phyloP scores from a whole-genome alignment of 1,140 invertebrate species.

The Ceratitis capitata region DNA sequence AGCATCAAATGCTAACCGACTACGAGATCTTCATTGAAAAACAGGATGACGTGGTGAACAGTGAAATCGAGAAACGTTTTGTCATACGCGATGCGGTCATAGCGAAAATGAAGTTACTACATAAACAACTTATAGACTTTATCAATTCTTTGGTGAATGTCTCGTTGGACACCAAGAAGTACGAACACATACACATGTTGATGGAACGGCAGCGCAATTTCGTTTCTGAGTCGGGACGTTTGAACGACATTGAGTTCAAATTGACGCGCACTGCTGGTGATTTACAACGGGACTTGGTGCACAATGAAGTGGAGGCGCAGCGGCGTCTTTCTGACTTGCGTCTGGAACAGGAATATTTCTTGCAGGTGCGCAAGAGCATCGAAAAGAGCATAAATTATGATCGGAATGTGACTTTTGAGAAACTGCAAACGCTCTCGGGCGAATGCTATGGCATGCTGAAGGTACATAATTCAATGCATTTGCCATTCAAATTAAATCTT shows the following conservation, averaged over 20 bases:
- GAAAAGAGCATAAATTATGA: slow-evolving; percentile 51
- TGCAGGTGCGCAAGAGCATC: slow-evolving; percentile 55
- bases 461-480: slow-evolving; percentile 43
- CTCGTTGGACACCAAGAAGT: slow-evolving; percentile 56
- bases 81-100: slow-evolving; percentile 53
- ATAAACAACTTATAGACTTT: slow-evolving; percentile 52
- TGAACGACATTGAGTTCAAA: slow-evolving; percentile 51
- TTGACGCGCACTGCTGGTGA: slow-evolving; percentile 43
- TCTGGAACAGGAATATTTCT: slow-evolving; percentile 55
- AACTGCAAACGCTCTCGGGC: slow-evolving; percentile 52
- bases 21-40: slow-evolving; percentile 56
- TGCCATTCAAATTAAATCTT: no score
- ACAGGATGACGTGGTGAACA: slow-evolving; percentile 54
- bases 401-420: slow-evolving; percentile 52
- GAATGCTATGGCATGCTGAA: slow-evolving; percentile 54
- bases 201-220: slow-evolving; percentile 56
- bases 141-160: slow-evolving; percentile 52
- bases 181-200: slow-evolving; percentile 51
- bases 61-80: slow-evolving; percentile 55
- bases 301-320: slow-evolving; percentile 52
- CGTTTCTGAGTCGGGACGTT: slow-evolving; percentile 49
- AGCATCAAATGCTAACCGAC: slow-evolving; percentile 50
- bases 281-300: slow-evolving; percentile 50
- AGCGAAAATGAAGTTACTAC: slow-evolving; percentile 50
- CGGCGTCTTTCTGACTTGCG: slow-evolving; percentile 52